phyloP scores from a whole-genome alignment of 1,140 invertebrate genomes.

The Uloborus diversus region DNA sequence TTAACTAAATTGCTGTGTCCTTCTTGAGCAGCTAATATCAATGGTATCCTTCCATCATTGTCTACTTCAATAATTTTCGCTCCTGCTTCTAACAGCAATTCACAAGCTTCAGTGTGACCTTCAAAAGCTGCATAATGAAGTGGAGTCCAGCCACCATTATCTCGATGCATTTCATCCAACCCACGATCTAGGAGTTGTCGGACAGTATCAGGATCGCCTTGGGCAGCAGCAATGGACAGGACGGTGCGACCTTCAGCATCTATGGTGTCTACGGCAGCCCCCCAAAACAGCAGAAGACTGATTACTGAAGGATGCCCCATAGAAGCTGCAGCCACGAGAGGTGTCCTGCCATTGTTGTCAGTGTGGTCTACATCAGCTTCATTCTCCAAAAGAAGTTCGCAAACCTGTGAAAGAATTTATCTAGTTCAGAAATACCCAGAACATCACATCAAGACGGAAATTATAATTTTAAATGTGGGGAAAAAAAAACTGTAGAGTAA shows the following conservation, averaged over 20 bases:
- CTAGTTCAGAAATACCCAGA: conserved; percentile 62
- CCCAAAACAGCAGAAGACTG: conserved; percentile 84
- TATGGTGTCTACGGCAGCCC: conserved; percentile 87
- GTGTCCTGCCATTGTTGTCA: conserved; percentile 80
- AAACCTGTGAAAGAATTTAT: conserved; percentile 70
- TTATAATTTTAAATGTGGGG: too few species aligned
- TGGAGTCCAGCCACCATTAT: conserved; percentile 84
- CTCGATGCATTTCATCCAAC: conserved; percentile 88
- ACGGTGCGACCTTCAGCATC: conserved; percentile 90
- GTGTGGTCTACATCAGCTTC: conserved; percentile 87
- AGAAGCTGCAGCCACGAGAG: conserved; percentile 81
- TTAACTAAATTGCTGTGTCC: conserved; percentile 80
- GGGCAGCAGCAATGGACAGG: conserved; percentile 80
- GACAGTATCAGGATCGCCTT: conserved; percentile 84
- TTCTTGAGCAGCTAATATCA: conserved; percentile 89
- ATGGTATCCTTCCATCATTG: conserved; percentile 91
- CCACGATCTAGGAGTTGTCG: conserved; percentile 87
- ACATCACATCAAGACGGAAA: not conserved
- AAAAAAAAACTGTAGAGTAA: too few species aligned
- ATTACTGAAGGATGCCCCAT: conserved; percentile 86
- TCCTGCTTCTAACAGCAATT: conserved; percentile 87
- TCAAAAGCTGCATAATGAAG: conserved; percentile 86
- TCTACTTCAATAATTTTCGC: conserved; percentile 90
- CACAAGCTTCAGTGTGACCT: conserved; percentile 86
- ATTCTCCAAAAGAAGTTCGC: conserved; percentile 83